Evolutionary conservation across 2,888 invertebrate species (phyloP), one percentile per base, ranked within the genome.

Genomic region (Trichopoda pennipes): DNA sequence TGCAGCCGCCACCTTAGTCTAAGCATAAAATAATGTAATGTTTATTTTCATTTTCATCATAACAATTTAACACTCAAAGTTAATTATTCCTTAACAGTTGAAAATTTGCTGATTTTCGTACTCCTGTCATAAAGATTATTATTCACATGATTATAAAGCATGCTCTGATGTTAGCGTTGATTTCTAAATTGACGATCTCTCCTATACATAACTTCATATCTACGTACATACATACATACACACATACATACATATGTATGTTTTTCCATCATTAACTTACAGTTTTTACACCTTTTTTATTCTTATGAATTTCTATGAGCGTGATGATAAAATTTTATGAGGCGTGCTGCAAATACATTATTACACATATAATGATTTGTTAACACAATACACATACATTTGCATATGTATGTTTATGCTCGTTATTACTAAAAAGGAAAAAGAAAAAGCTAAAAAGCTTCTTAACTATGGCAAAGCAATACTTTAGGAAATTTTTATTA

Each of bases 281-380:
- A 80, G 49, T 69, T 74, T 69, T 44, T 16, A 74, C 68, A 74
- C 61, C 61, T 51, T 74, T 60, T 74, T 69, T 44, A 69, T n/a
- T 64, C 21, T 49, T 64, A 69, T 61, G 51, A 58, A 42, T 61
- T 61, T 38, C 17, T 38, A 38, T 64, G 17, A 21, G 19, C 58
- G 74, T 38, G 56, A 66, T 23, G 56, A 14, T 49, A 56, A 61
- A 55, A 14, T 63, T 70, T 77, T 56, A 63, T 56, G 38, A 38
- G 44, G 23, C 63, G 49, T 53, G 17, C 21, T 16, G 4, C 44
- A 44, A 16, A 16, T 16, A 2, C 10, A 14, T 38, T 38, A 14
- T 14, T 38, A 38, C 32, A 17, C 17, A 32, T 9, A 9, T 17
- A 0, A 21, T 21, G 14, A n/a, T 21, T 38, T 38, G 2, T 14